Evolutionary conservation across 2,113 vertebrate species (phyloP), one percentile per base, ranked within the genome.

Genomic region (Hiodon alosoides): DNA sequence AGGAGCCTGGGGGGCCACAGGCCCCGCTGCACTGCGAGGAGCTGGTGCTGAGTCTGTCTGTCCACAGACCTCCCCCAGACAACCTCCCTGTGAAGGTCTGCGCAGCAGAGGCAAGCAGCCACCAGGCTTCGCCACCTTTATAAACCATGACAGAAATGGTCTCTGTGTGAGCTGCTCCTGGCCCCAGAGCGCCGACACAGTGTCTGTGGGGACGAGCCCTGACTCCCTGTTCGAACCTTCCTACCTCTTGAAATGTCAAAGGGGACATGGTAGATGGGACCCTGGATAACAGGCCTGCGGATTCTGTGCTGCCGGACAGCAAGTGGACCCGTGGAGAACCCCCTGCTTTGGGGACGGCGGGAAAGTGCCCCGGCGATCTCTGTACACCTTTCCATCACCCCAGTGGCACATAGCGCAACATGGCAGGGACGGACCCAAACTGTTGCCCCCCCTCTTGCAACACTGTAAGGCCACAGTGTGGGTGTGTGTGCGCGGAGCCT

Each of bases 31-130:
- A 91, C 68, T 85, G 79, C 2, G 93, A 96, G 57, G 95, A 97
- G 74, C 93, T 96, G 59, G 85, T 98, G 51, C 91, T 98, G 48
- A 93, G 96, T 85, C 89, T 98, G 86, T 86, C 92, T 0, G 16
- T n/a, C 7, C 93, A 93, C 7, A 90, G 93, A 14, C 92, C 93
- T 61, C 89, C 95, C 1, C 70, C 14, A 3, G 83, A 87, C 70
- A 73, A 82, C 79, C 80, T 85, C 79, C 0, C 85, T 92, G 69
- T 94, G 95, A 0, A 89, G 89, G 11, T 16, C 69, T 7, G 14
- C 78, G 85, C 71, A 82, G 81, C 50, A 81, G 75, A 14, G 75
- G 76, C 0, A 77, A 84, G 60, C 84, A 77, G 31, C 31, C 31
- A 31, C 31, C 31, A 31, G 31, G 31, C 31, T 31, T 31, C 31